Evolutionary conservation across 2,797 vertebrate species (phyloP), one percentile per base, ranked within the genome.

Genomic region (Fringilla coelebs): DNA sequence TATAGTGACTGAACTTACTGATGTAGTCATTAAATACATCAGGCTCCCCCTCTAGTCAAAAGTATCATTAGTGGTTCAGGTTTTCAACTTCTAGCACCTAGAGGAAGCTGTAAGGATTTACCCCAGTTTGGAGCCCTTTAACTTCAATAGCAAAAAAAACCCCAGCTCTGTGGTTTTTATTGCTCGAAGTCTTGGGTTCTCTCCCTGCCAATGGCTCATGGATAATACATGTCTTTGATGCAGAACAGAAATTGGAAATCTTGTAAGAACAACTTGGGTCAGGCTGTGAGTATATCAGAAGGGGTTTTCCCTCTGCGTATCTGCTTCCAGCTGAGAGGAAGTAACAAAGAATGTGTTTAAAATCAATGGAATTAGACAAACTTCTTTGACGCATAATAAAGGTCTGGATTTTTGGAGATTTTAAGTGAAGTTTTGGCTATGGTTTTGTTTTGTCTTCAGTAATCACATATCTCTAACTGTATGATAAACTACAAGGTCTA

Each of bases 261-360:
- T 71, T 88, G 46, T 93, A 85, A 85, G 71, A 87, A 61, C 63
- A 71, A 32, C 91, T 94, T 94, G 82, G 46, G 71, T 91, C 77
- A 85, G 74, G 20, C 85, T 62, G 57, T 1, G 2, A 90, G 61
- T 77, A 7, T 91, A 96, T 96, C 91, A 87, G 80, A 87, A 89
- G 85, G 46, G 51, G 43, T 94, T 95, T 96, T 34, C 80, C 71
- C 91, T 92, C 75, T 65, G 60, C 25, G 25, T 87, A 54, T 94
- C 74, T 90, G 26, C 57, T 89, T 95, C 91, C 89, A 95, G 88
- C 94, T 93, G 91, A 94, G 80, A 95, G 88, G 85, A 95, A 91
- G 80, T 94, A 79, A 67, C 67, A 76, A 96, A 91, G 67, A 94
- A 94, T 94, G 88, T 96, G 89, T 95, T 95, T 96, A 87, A 94